A percentile compares a stretch with the other conserved stretches of the same genome.
phyloP scores from a whole-genome alignment of 2,888 invertebrate species.

The Cecidostiba fungosa region DNA sequence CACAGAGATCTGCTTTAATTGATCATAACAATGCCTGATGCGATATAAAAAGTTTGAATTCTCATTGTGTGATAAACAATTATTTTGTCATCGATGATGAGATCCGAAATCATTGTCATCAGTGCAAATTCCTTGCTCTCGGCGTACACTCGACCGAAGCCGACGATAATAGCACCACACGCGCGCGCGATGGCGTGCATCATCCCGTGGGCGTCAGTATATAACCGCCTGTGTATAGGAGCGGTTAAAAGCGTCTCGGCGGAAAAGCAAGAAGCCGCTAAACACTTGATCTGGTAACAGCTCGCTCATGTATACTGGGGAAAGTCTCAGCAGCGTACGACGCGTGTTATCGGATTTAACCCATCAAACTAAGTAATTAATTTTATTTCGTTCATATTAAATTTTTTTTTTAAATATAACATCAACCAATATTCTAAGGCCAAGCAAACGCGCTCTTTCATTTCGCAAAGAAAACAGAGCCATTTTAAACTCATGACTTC shows the following conservation, averaged over 20 bases:
- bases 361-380: not conserved
- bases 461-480: not conserved
- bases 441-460: not conserved
- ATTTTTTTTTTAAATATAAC: not conserved
- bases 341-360: conserved; percentile 8
- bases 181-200: not conserved
- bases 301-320: not conserved
- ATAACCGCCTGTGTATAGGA: not conserved
- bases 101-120: too few species aligned
- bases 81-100: not conserved
- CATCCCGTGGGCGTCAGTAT: conserved; percentile 15
- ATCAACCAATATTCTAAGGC: not conserved
- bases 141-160: not conserved
- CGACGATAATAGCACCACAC: not conserved
- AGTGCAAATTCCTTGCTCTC: not conserved
- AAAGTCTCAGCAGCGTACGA: not conserved
- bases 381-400: not conserved
- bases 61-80: not conserved
- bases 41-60: not conserved
- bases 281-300: conserved; percentile 38
- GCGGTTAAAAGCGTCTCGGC: conserved; percentile 9
- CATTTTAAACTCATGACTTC: not conserved
- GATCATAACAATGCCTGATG: not conserved
- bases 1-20: not conserved
- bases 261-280: conserved; percentile 38